A percentile compares a stretch with the other conserved stretches of the same genome.
Evolutionary conservation across 1,140 invertebrate species (phyloP).

Genomic region (Trichogramma pretiosum): DNA sequence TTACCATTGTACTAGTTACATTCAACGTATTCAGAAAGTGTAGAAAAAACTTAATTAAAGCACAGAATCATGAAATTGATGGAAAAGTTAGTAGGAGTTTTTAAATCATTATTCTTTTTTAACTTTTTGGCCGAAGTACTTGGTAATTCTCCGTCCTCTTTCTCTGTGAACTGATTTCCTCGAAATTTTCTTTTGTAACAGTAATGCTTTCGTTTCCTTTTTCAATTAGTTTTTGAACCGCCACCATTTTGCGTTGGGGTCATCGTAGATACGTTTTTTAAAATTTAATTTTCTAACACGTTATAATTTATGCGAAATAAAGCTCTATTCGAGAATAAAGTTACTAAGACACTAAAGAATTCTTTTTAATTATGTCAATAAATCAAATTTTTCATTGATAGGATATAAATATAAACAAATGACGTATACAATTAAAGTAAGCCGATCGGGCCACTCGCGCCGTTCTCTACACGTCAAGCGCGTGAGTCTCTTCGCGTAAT

Average conservation of each 20-base stretch:
- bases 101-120: background rate
- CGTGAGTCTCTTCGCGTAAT: no score
- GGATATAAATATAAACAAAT: background rate
- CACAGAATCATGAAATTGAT: background rate
- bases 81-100: background rate
- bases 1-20: constrained; percentile 3
- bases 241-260: background rate
- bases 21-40: background rate
- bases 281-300: background rate
- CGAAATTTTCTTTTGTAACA: background rate
- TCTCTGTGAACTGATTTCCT: background rate
- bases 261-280: background rate
- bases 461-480: no score
- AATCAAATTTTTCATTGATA: background rate
- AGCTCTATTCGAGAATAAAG: background rate
- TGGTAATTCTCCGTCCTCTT: background rate
- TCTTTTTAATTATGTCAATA: background rate
- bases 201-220: background rate
- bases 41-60: constrained; percentile 6
- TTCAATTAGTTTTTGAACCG: background rate
- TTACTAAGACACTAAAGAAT: background rate
- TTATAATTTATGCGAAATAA: no score
- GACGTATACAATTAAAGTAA: background rate
- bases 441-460: no score
- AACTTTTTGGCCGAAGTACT: background rate